Evolutionary conservation across 1,140 invertebrate species (phyloP), one percentile per base, ranked within the genome.

Genomic region (Drosophila bipectinata): DNA sequence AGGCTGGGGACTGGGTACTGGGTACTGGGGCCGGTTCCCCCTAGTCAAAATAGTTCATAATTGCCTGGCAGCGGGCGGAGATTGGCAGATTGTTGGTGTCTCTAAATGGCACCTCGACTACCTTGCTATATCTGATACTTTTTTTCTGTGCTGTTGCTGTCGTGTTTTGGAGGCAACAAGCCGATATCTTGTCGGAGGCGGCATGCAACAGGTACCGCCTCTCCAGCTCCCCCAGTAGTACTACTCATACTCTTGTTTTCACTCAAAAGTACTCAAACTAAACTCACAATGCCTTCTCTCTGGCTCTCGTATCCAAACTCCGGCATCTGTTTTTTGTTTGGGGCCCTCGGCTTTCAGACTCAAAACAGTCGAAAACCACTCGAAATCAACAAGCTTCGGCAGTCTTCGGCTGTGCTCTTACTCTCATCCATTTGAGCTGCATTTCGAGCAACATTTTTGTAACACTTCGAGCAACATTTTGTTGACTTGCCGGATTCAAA

Each of bases 1-100:
- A 15, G 41, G n/a, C 12, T 14, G 12, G 39, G n/a, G 14, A n/a
- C n/a, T 8, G 39, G 39, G 26, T 6, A 14, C 39, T 34, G 32
- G 39, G 41, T 4, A 18, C 14, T 37, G 41, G 41, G 15, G 18
- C 72, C 66, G 58, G 79, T 81, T 81, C 57, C 63, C 63, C 45
- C 18, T 14, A 60, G 59, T 80, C 81, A 69, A 84, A 85, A 85
- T 74, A 73, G 75, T 88, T 87, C 82, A 87, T 88, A 88, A 87
- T 79, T 88, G 74, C 73, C 75, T 34, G 55, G 9, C 54, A 62
- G 81, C 61, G 62, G 72, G 72, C 72, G 61, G 68, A 54, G 59
- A 62, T 62, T 37, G 60, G 54, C 28, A 58, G 68, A 72, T 57
- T 64, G 41, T 18, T 44, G 54, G 41, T 53, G 68, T 75, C 72